A percentile compares a stretch with the other conserved stretches of the same genome.
phyloP scores from a whole-genome alignment of 2,113 vertebrate genomes.

The Rhinogobius similis region DNA sequence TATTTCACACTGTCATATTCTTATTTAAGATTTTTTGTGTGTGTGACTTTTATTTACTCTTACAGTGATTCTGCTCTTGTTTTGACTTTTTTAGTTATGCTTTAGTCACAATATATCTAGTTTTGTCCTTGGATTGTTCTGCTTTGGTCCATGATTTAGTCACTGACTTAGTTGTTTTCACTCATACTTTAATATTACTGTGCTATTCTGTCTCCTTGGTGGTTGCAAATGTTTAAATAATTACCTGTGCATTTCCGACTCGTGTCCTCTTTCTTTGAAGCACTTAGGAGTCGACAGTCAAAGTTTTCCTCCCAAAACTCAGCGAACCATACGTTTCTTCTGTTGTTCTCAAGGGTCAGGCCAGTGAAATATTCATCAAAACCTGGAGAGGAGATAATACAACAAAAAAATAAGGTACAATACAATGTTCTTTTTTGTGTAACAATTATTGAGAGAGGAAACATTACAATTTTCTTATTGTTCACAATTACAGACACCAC shows the following conservation, averaged over 20 bases:
- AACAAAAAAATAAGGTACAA: constrained; percentile 14
- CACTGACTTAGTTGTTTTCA: not conserved
- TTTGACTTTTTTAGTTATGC: not conserved
- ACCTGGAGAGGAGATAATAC: constrained; percentile 54
- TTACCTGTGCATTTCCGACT: constrained; percentile 79
- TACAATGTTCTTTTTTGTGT: not conserved
- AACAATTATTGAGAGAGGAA: not conserved
- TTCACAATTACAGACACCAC: not conserved
- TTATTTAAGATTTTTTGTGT: not conserved
- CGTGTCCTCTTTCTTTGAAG: constrained; percentile 75
- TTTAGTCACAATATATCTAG: not conserved
- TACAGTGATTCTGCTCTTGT: not conserved
- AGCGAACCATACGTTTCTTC: constrained; percentile 79
- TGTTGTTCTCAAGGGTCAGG: constrained; percentile 79
- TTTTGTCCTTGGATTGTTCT: not conserved
- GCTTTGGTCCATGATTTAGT: not conserved
- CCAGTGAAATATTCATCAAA: constrained; percentile 78
- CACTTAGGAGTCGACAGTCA: constrained; percentile 75
- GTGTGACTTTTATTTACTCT: not conserved
- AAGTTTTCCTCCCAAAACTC: constrained; percentile 82
- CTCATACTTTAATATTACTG: not conserved
- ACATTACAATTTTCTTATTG: not conserved
- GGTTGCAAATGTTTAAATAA: not conserved
- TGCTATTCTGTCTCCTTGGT: not conserved
- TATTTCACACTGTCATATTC: not conserved